Evolutionary conservation across 2,797 vertebrate genomes (phyloP).

Genomic region (Intellagama lesueurii): DNA sequence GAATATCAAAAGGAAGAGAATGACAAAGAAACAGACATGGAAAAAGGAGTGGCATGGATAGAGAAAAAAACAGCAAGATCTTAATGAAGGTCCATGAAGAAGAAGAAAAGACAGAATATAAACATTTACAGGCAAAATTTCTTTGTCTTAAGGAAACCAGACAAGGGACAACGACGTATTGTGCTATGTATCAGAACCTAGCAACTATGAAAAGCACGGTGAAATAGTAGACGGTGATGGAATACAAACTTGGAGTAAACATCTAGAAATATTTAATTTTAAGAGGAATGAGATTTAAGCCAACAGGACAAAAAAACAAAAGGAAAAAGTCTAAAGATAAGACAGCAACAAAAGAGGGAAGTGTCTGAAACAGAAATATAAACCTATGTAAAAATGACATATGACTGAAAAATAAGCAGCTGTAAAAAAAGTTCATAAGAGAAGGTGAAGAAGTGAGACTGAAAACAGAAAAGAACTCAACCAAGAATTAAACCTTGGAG

Average conservation of each 20-base stretch:
- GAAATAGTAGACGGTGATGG: neutral
- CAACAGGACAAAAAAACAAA: neutral
- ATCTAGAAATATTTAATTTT: neutral
- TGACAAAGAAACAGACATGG: neutral
- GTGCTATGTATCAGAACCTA: neutral
- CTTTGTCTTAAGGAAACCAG: neutral
- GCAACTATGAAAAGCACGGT: neutral
- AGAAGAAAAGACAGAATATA: neutral
- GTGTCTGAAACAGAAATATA: neutral
- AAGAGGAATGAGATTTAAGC: neutral
- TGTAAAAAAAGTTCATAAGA: neutral
- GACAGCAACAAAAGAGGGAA: neutral
- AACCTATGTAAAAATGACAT: neutral
- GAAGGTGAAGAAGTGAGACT: neutral
- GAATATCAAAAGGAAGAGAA: neutral
- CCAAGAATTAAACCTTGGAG: neutral
- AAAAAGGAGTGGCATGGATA: no score
- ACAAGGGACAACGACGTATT: neutral
- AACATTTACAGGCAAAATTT: neutral
- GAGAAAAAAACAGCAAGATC: neutral
- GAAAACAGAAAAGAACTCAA: neutral
- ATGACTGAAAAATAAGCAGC: neutral
- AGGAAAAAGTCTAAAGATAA: neutral
- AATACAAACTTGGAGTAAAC: neutral
- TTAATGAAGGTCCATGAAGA: neutral